Conservation (phyloP, 1,140 invertebrate species). For the Neodiprion lecontei region DNA sequence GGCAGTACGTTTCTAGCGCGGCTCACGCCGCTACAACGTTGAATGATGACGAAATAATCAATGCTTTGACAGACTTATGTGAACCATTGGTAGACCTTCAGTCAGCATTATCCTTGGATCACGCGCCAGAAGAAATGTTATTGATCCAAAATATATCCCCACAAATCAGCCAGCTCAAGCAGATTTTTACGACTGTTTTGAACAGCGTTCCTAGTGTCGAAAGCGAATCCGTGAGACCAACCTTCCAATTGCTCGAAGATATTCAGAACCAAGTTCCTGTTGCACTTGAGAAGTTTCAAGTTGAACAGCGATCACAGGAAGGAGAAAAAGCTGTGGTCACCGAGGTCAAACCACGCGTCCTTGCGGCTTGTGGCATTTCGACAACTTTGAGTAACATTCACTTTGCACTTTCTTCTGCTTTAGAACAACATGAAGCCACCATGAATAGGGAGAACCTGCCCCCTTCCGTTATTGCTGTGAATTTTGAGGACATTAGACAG, state of each 20-base stretch:
- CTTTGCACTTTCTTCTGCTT: constrained; percentile 40
- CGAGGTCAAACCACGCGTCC: neutral
- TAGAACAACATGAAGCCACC: constrained; percentile 36
- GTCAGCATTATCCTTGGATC: constrained; percentile 32
- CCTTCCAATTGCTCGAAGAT: constrained; percentile 41
- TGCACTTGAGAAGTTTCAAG: constrained; percentile 28
- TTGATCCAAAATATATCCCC: constrained; percentile 37
- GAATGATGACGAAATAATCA: constrained; percentile 43
- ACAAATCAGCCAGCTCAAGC: constrained; percentile 42
- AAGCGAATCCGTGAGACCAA: constrained; percentile 29
- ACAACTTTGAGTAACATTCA: constrained; percentile 41
- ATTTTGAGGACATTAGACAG: constrained; percentile 42
- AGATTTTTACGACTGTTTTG: constrained; percentile 35
- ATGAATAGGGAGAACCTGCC: neutral
- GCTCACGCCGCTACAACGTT: constrained; percentile 48
- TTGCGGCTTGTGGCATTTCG: constrained; percentile 29
- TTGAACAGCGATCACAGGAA: neutral
- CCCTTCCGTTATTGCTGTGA: constrained; percentile 31
- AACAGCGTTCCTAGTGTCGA: constrained; percentile 31
- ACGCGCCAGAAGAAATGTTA: constrained; percentile 32
- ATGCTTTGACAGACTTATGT: constrained; percentile 44
- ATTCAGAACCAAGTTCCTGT: constrained; percentile 40
- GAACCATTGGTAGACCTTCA: constrained; percentile 45
- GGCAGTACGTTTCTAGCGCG: constrained; percentile 45
- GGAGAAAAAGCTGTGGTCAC: neutral